Conservation (phyloP, 2,797 vertebrate genomes). For the Chelidonichthys spinosus region DNA sequence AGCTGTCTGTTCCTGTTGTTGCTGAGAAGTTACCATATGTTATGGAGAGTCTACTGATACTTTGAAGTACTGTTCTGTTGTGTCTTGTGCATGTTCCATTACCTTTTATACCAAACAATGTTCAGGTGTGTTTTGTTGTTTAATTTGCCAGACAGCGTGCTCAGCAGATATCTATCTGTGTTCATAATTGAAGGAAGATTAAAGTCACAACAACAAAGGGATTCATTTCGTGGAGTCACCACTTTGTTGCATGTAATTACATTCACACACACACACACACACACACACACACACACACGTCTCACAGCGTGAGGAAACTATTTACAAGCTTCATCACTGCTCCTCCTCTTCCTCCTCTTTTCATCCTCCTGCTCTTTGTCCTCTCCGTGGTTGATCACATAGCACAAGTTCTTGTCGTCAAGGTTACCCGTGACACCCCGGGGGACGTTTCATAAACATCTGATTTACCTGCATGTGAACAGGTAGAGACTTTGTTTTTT, state of each 20-base stretch:
- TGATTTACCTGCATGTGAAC: slow-evolving; percentile 81
- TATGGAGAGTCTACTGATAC: neutral
- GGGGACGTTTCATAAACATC: slow-evolving; percentile 87
- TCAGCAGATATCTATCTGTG: slow-evolving; percentile 46
- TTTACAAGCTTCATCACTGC: slow-evolving; percentile 31
- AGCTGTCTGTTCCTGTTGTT: slow-evolving; percentile 9
- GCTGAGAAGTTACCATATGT: slow-evolving; percentile 3
- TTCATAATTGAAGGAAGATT: slow-evolving; percentile 51
- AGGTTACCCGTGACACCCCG: slow-evolving; percentile 87
- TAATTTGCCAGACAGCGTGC: slow-evolving; percentile 20
- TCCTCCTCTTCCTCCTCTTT: slow-evolving; percentile 30
- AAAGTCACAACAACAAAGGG: slow-evolving; percentile 63
- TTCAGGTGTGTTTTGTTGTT: slow-evolving; percentile 46
- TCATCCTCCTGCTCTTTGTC: slow-evolving; percentile 83
- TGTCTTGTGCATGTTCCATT: slow-evolving; percentile 45
- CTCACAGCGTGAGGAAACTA: slow-evolving; percentile 41
- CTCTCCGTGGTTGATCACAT: slow-evolving; percentile 89
- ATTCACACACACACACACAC: slow-evolving; percentile 21
- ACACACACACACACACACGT: slow-evolving; percentile 9
- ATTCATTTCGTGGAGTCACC: slow-evolving; percentile 42
- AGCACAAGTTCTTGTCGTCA: slow-evolving; percentile 88
- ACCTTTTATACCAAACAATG: slow-evolving; percentile 34
- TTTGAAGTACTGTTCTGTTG: slow-evolving; percentile 31
- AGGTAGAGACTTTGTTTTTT: slow-evolving; percentile 5
- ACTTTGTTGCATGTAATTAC: slow-evolving; percentile 54